phyloP scores from a whole-genome alignment of 2,888 invertebrate genomes.

The Mesorhabditis sp. region DNA sequence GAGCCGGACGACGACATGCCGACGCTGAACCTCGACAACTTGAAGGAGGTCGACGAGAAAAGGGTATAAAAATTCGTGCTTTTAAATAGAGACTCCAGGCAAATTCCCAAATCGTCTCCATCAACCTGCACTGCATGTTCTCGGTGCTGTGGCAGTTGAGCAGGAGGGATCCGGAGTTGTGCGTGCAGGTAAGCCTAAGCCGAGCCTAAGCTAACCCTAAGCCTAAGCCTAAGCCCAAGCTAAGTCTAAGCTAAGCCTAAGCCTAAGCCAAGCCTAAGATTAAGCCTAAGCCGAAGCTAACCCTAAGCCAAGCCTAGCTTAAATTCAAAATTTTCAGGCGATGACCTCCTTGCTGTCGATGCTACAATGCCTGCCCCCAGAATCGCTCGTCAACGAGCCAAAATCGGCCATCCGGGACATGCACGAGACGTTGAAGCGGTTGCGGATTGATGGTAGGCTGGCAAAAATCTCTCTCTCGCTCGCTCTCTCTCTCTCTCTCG shows the following conservation, averaged over 20 bases:
- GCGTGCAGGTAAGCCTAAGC: conserved; percentile 67
- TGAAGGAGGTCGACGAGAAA: no score
- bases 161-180: conserved; percentile 76
- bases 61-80: no score
- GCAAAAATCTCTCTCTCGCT: no score
- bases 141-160: conserved; percentile 84
- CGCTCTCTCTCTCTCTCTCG: no score
- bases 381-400: conserved; percentile 79
- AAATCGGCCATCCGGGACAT: conserved; percentile 73
- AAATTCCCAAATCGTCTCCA: conserved; percentile 58
- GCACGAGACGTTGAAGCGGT: conserved; percentile 73
- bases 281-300: conserved; percentile 65
- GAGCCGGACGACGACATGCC: no score
- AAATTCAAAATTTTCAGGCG: conserved; percentile 55
- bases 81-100: no score
- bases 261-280: conserved; percentile 55
- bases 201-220: conserved; percentile 60
- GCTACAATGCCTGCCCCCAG: conserved; percentile 68
- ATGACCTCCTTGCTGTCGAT: neutral
- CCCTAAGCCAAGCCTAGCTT: conserved; percentile 62
- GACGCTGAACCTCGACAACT: no score
- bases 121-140: conserved; percentile 73
- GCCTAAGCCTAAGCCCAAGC: conserved; percentile 64
- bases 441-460: conserved; percentile 38
- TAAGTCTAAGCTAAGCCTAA: conserved; percentile 65